Conservation (phyloP, 2,113 vertebrate genomes). For the Platichthys stellatus region DNA sequence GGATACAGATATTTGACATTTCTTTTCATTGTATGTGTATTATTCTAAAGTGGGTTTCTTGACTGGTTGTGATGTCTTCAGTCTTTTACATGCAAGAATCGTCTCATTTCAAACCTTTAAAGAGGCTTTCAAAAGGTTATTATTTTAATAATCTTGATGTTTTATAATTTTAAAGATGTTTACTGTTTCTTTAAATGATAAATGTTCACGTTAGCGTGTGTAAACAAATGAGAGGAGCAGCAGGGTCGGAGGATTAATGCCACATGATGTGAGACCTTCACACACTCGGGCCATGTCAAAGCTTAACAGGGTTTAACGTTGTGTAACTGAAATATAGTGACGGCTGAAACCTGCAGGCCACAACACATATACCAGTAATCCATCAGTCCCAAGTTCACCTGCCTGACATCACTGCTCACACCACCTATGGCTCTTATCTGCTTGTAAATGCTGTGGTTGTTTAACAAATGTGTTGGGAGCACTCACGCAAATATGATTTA, state of each 20-base stretch:
- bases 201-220: not conserved
- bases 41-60: too few relatives aligned
- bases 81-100: too few relatives aligned
- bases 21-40: too few relatives aligned
- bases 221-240: slow-evolving; percentile 7
- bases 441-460: not conserved
- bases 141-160: not conserved
- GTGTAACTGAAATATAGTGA: slow-evolving; percentile 49
- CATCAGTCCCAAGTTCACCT: slow-evolving; percentile 29
- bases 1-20: too few relatives aligned
- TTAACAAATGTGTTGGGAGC: too few relatives aligned
- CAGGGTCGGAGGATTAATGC: slow-evolving; percentile 16
- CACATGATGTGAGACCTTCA: slow-evolving; percentile 5
- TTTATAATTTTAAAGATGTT: not conserved
- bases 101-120: too few relatives aligned
- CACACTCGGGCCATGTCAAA: not conserved
- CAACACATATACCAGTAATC: slow-evolving; percentile 51
- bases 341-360: slow-evolving; percentile 18
- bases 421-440: not conserved
- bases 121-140: not conserved
- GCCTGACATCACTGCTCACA: not conserved
- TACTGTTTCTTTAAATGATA: not conserved
- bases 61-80: too few relatives aligned
- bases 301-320: slow-evolving; percentile 51
- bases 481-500: too few relatives aligned